Percentiles rank a stretch among this genome's conserved stretches.
These are phyloP conservation scores for Aradus depressus DNA, from an alignment of 2,888 invertebrate genomes.

Conservation along the genomic window DNA sequence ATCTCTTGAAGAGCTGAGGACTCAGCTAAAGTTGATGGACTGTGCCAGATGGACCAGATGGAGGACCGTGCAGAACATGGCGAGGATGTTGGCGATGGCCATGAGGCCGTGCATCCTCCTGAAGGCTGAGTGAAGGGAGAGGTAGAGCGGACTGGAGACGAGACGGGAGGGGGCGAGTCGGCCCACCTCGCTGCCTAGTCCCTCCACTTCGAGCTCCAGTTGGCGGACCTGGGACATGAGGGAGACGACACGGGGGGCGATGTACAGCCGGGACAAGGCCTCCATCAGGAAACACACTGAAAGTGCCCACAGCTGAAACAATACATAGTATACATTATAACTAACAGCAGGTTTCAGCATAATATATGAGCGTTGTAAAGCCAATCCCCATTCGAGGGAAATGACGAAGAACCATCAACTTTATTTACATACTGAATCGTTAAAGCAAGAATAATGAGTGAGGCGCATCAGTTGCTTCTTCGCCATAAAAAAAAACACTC, in stretches of 20 bases:
- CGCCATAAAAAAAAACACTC: too few species aligned
- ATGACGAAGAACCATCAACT: too few species aligned
- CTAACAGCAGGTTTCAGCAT: too few species aligned
- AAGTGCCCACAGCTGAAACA: conserved; percentile 51
- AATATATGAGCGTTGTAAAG: too few species aligned
- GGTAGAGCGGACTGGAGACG: conserved; percentile 66
- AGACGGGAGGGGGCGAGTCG: conserved; percentile 57
- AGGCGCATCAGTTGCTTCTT: too few species aligned
- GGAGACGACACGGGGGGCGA: conserved; percentile 60
- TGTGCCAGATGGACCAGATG: conserved; percentile 53
- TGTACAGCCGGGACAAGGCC: conserved; percentile 59
- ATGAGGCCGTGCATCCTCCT: conserved; percentile 64
- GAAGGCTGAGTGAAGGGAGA: conserved; percentile 60
- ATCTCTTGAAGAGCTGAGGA: neutral
- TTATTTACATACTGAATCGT: too few species aligned
- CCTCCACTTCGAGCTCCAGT: conserved; percentile 48
- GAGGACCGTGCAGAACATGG: conserved; percentile 53
- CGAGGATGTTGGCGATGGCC: conserved; percentile 67
- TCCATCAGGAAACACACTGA: conserved; percentile 59
- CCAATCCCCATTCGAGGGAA: too few species aligned
- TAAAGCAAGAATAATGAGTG: too few species aligned
- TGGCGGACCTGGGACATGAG: conserved; percentile 63
- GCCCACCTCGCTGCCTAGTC: conserved; percentile 69
- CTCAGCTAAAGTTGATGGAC: conserved; percentile 5
- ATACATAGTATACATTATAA: conserved; percentile 28